phyloP scores from a whole-genome alignment of 2,113 vertebrate species.

The Tiliqua scincoides region DNA sequence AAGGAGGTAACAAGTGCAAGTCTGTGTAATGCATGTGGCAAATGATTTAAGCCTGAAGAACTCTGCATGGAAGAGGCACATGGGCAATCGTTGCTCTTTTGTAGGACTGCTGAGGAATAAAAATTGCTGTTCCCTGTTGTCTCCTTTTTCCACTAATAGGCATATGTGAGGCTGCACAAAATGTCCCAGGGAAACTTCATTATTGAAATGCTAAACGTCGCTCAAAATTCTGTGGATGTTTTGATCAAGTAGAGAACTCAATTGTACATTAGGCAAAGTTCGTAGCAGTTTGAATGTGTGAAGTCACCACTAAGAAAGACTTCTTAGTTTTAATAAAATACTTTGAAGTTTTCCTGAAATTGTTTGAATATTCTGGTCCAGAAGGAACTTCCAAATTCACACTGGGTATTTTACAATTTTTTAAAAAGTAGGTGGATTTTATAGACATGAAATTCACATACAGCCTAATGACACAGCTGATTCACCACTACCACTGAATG shows the following conservation, averaged over 20 bases:
- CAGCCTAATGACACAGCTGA: neutral
- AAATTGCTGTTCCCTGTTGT: conserved; percentile 5
- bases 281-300: neutral
- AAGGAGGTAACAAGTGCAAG: conserved; percentile 22
- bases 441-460: neutral
- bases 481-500: neutral
- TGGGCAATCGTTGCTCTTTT: neutral
- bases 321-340: neutral
- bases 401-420: neutral
- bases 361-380: neutral
- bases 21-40: neutral
- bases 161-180: neutral
- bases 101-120: conserved; percentile 10
- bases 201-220: neutral
- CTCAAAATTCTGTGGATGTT: neutral
- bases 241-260: neutral
- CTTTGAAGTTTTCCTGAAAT: neutral
- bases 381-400: neutral
- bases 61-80: conserved; percentile 32
- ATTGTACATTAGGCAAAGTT: neutral
- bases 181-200: neutral
- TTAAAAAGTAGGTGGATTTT: neutral
- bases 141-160: neutral
- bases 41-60: conserved; percentile 35
- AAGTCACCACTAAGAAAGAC: neutral